Base-by-base conservation (phyloP, 2,797 vertebrate genomes). In the Cyclura pinguis region DNA sequence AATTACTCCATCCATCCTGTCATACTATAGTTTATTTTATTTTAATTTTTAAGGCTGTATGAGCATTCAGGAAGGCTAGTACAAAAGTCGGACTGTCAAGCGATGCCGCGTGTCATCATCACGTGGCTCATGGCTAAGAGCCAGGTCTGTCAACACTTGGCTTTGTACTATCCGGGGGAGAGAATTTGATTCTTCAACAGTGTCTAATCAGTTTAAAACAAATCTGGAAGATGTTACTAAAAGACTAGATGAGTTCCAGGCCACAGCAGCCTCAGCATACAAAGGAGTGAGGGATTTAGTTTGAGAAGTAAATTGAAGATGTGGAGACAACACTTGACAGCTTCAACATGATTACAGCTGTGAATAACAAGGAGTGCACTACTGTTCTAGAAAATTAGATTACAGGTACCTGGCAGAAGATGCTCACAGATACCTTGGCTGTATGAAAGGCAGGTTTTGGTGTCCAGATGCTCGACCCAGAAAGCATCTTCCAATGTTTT, bases 201-300 rank as follows among this genome's bases (percentile, higher is more conserved):
- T 96, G 96, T 96, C 96, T 97, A 97, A 98, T 97, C 97, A 97
- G 96, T 94, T 97, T 96, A 96, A 96, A 96, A 95, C 95, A 97
- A 97, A 97, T 97, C 97, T 98, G 97, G 97, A 97, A 97, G 97
- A 97, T 94, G 96, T 97, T 97, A 97, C 96, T 93, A 94, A 92
- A 97, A 95, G 94, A 96, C 95, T 88, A 97, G 97, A 98, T 96
- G 96, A 97, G 96, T 97, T 96, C 97, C 97, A 98, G 96, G 96
- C 96, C 76, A 87, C 92, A 88, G 95, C 95, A 96, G 93, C 92
- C 92, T 95, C 88, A 89, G 93, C 91, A 90, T 93, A 95, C 94
- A 95, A 96, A 96, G 95, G 96, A 96, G 94, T 88, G 93, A 95
- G 95, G 94, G 93, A 86, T 97, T 97, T 95, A 0, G 24, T 93